Evolutionary conservation across 2,113 vertebrate species (phyloP).

Genomic region (Centrocercus urophasianus): DNA sequence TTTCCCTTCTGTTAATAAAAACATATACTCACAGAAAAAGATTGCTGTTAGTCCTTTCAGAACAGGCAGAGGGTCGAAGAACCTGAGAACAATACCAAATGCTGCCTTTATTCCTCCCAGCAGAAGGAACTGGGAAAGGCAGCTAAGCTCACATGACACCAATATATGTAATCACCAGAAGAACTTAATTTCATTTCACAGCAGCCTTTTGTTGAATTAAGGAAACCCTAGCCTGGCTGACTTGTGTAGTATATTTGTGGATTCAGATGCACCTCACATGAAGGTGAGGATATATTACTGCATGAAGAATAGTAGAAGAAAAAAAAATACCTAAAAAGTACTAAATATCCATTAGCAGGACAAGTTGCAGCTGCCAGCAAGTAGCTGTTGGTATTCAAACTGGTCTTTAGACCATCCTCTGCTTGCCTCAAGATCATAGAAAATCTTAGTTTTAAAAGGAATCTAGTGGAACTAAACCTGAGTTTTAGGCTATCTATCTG

Average conservation of each 20-base stretch:
- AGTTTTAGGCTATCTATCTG: background rate
- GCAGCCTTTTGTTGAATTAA: background rate
- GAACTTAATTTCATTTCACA: background rate
- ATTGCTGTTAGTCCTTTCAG: background rate
- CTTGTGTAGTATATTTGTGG: background rate
- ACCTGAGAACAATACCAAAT: background rate
- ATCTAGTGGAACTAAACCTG: background rate
- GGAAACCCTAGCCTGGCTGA: background rate
- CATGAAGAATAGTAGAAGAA: accelerated
- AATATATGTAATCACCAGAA: background rate
- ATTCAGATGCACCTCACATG: background rate
- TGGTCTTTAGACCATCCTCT: background rate
- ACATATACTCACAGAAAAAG: background rate
- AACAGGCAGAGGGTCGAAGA: background rate
- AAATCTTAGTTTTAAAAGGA: background rate
- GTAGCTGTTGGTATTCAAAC: background rate
- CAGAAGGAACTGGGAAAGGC: background rate
- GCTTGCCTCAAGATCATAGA: background rate
- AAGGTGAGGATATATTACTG: background rate
- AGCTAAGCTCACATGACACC: background rate
- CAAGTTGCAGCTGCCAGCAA: background rate
- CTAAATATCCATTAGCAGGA: background rate
- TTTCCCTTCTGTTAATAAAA: background rate
- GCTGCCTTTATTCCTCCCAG: background rate
- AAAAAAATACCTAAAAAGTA: background rate